Conservation (phyloP, 2,888 invertebrate genomes). For the Eupeodes latifasciatus region DNA sequence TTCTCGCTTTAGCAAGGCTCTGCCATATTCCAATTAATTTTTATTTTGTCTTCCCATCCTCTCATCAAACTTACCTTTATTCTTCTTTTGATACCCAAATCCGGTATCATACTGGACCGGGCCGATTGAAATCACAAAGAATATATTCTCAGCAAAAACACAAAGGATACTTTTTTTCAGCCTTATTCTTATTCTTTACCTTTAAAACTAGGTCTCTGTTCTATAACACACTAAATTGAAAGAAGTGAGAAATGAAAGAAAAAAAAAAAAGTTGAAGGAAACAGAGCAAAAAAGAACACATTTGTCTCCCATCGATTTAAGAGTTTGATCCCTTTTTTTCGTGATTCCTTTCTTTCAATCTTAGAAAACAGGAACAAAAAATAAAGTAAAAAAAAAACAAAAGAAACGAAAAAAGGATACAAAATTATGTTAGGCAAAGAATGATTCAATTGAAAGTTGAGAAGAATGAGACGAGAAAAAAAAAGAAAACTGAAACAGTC, state of each 20-base stretch:
- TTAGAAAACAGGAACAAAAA: neutral
- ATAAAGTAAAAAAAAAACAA: neutral
- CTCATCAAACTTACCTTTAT: constrained; percentile 42
- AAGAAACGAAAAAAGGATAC: constrained; percentile 31
- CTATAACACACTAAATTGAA: constrained; percentile 35
- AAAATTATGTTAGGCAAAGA: constrained; percentile 44
- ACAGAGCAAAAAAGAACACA: constrained; percentile 8
- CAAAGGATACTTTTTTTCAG: constrained; percentile 1
- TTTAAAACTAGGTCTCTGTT: constrained; percentile 39
- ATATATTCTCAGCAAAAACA: constrained; percentile 22
- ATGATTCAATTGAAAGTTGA: constrained; percentile 28
- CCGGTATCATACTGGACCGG: constrained; percentile 21
- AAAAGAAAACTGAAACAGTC: constrained; percentile 38
- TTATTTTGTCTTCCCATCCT: neutral
- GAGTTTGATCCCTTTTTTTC: constrained; percentile 43
- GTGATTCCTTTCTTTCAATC: constrained; percentile 39
- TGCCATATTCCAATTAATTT: constrained; percentile 40
- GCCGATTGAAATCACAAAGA: constrained; percentile 61
- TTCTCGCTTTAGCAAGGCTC: neutral
- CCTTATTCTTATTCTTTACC: neutral
- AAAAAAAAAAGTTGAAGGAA: neutral
- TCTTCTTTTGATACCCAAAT: constrained; percentile 15
- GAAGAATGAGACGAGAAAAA: neutral
- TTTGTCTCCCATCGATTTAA: constrained; percentile 48
- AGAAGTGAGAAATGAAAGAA: constrained; percentile 13